Percentiles rank a stretch among this genome's conserved stretches.
Conservation (phyloP, 2,888 invertebrate genomes). For the Odontocerum albicorne region DNA sequence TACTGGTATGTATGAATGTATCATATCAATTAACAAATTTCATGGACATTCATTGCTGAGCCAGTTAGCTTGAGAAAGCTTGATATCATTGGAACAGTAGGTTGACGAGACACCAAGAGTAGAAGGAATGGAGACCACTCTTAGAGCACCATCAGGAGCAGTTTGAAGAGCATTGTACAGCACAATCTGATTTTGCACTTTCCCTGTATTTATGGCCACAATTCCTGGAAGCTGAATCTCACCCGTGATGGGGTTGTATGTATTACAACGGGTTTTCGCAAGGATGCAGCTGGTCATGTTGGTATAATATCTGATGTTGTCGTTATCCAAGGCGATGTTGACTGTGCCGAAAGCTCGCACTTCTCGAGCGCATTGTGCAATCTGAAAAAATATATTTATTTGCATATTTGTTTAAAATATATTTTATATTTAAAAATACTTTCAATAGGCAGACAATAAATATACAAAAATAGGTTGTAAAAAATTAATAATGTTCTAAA, state of each 20-base stretch:
- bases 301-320: conserved; percentile 58
- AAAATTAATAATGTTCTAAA: no score
- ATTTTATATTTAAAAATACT: no score
- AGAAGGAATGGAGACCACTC: conserved; percentile 57
- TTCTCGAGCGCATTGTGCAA: conserved; percentile 57
- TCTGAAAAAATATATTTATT: conserved; percentile 43
- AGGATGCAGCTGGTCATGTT: conserved; percentile 69
- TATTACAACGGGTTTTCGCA: conserved; percentile 63
- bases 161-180: conserved; percentile 61
- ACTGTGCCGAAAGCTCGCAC: conserved; percentile 55
- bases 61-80: conserved; percentile 57
- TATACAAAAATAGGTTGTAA: no score
- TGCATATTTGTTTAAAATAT: no score
- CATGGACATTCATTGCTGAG: conserved; percentile 40
- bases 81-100: conserved; percentile 56
- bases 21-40: no score
- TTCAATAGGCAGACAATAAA: no score
- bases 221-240: conserved; percentile 59
- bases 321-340: conserved; percentile 51
- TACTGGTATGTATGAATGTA: no score
- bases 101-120: conserved; percentile 54
- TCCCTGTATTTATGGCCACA: conserved; percentile 41
- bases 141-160: conserved; percentile 56
- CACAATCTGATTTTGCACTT: conserved; percentile 43
- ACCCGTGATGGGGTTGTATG: conserved; percentile 67